A percentile compares a stretch with the other conserved stretches of the same genome.
phyloP scores from a whole-genome alignment of 1,140 invertebrate species.

The Drosophila insularis region DNA sequence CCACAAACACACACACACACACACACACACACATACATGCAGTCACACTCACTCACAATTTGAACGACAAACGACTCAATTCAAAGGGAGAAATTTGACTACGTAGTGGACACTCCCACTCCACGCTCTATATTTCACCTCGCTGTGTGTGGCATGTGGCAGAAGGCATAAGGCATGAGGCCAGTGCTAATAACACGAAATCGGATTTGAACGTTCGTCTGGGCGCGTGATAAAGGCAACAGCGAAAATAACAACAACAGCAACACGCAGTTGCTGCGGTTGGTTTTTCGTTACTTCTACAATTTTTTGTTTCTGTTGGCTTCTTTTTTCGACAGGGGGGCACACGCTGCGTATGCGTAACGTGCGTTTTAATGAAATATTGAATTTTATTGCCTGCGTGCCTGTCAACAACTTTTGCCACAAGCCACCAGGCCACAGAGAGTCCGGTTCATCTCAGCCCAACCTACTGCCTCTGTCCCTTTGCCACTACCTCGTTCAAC shows the following conservation, averaged over 20 bases:
- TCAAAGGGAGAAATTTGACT: conserved; percentile 54
- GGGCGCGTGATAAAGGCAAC: conserved; percentile 73
- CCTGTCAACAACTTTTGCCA: conserved; percentile 63
- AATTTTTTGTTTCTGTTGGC: conserved; percentile 36
- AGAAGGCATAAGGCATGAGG: conserved; percentile 12
- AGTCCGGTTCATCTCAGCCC: conserved; percentile 29
- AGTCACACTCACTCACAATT: neutral
- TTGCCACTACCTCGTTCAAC: conserved; percentile 6
- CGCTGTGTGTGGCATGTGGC: conserved; percentile 22
- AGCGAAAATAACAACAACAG: conserved; percentile 52
- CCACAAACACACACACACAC: conserved; percentile 1
- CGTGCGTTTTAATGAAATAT: conserved; percentile 82
- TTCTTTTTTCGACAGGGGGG: conserved; percentile 18
- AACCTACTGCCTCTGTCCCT: no score
- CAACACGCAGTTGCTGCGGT: conserved; percentile 69
- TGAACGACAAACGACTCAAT: conserved; percentile 71
- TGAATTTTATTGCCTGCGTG: conserved; percentile 82
- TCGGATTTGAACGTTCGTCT: conserved; percentile 74
- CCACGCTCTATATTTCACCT: conserved; percentile 3
- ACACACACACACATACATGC: neutral
- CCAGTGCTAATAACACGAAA: conserved; percentile 74
- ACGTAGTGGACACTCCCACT: conserved; percentile 39
- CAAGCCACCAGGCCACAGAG: conserved; percentile 3
- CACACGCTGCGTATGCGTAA: conserved; percentile 76
- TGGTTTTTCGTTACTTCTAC: conserved; percentile 41